Evolutionary conservation across 2,888 invertebrate genomes (phyloP), one percentile per base, ranked within the genome.

Genomic region (Sarcophaga subvicina): DNA sequence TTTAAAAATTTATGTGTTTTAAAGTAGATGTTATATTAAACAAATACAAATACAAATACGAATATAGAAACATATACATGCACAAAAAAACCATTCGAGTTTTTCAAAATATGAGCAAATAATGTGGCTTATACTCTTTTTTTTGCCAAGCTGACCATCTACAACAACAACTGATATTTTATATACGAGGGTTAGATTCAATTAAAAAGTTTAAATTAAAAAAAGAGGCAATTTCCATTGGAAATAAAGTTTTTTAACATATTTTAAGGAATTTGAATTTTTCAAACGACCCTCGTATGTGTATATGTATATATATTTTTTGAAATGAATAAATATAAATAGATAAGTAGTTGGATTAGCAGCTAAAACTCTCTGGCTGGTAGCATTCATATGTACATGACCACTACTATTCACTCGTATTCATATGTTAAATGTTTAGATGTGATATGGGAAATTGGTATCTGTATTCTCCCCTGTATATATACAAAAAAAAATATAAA

Each of bases 381-480:
- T 54, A 54, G 37, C 1, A 47, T 49, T 54, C 59, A 45, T 54
- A 49, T 71, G 22, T n/a, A 75, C 20, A 81, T 75, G 75, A 75
- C 73, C 83, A 72, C 66, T 12, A 54, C 54, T 37, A 37, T 37
- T 37, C 37, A 37, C 37, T 54, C 2, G 14, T 72, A 72, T 72
- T 78, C 37, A 78, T 54, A 72, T 27, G 66, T 37, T 73, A 69
- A 67, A 67, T 78, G 62, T 49, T 78, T 72, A 67, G 67, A 78
- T 72, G 25, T 83, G 45, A 73, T 78, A 62, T 54, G 66, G 59
- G 59, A 60, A 49, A 45, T 72, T 71, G 60, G 45, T 72, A 72
- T 72, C 20, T 62, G 20, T 73, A 45, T 47, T 12, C 14, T 14
- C 12, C 62, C 64, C 63, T 80, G 11, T 54, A 8, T 20, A 25